Conservation (phyloP, 2,888 invertebrate species). For the Mycalesis mineus region DNA sequence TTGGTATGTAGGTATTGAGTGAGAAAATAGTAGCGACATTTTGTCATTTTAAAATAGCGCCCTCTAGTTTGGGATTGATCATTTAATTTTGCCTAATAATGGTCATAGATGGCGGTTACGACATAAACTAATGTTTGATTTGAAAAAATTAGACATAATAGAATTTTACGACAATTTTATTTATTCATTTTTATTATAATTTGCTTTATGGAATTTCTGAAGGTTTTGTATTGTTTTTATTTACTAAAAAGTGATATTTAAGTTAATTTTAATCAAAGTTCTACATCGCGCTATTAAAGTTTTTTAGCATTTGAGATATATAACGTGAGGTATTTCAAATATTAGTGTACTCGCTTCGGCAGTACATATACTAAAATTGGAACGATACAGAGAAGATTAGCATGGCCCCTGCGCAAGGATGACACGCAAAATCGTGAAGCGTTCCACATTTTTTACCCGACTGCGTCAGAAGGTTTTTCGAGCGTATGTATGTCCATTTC, state of each 20-base stretch:
- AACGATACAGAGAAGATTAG: constrained; percentile 62
- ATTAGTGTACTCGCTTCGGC: constrained; percentile 51
- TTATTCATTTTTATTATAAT: background rate
- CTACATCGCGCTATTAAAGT: constrained; percentile 20
- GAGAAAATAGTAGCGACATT: no score
- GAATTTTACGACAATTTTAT: background rate
- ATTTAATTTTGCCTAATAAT: background rate
- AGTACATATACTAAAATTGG: constrained; percentile 61
- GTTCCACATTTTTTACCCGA: constrained; percentile 61
- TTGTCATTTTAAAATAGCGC: no score
- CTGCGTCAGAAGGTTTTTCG: no score
- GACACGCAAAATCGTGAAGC: constrained; percentile 63
- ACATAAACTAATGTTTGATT: background rate
- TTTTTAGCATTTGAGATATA: constrained; percentile 22
- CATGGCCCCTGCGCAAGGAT: constrained; percentile 65
- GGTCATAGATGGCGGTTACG: background rate
- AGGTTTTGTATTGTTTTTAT: no score
- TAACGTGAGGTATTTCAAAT: accelerated
- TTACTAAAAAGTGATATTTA: background rate
- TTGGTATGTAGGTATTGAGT: no score
- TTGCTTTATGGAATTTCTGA: background rate
- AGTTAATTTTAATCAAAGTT: background rate
- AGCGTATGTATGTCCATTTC: no score
- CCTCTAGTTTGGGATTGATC: background rate
- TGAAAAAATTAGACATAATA: background rate